A percentile compares a stretch with the other conserved stretches of the same genome.
phyloP scores from a whole-genome alignment of 2,888 invertebrate genomes.

The Leptura quadrifasciata region DNA sequence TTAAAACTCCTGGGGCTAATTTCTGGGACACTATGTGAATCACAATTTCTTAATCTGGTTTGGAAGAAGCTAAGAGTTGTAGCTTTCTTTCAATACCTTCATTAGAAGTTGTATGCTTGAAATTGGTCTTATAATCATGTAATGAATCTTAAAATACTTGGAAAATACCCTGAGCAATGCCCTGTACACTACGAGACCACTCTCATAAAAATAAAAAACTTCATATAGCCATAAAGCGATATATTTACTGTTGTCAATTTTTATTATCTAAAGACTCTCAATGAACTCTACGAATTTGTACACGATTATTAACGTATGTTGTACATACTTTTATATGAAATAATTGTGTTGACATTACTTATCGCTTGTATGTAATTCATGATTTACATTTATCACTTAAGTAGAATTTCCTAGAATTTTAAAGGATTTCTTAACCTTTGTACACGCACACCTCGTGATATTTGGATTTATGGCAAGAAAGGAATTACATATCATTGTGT shows the following conservation, averaged over 20 bases:
- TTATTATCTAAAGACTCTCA: constrained; percentile 1
- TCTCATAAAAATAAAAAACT: neutral
- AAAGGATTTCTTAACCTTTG: constrained; percentile 37
- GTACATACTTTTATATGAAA: neutral
- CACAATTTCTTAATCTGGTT: no score
- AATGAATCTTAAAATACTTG: no score
- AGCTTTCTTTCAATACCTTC: no score
- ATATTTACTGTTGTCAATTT: neutral
- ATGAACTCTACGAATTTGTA: neutral
- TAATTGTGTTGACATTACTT: constrained; percentile 21
- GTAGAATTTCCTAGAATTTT: constrained; percentile 30
- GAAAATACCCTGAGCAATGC: no score
- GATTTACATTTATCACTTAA: constrained; percentile 27
- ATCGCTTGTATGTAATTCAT: constrained; percentile 22
- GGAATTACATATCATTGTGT: constrained; percentile 10
- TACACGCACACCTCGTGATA: neutral
- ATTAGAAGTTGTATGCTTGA: no score
- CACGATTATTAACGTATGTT: neutral
- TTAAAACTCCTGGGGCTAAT: no score
- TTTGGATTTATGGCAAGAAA: constrained; percentile 13
- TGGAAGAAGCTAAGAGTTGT: no score
- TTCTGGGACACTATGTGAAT: no score
- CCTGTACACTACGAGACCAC: no score
- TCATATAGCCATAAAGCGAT: neutral
- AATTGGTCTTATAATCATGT: no score